Evolutionary conservation across 2,113 vertebrate species (phyloP), one percentile per base, ranked within the genome.

Genomic region (Arothron firmamentum): DNA sequence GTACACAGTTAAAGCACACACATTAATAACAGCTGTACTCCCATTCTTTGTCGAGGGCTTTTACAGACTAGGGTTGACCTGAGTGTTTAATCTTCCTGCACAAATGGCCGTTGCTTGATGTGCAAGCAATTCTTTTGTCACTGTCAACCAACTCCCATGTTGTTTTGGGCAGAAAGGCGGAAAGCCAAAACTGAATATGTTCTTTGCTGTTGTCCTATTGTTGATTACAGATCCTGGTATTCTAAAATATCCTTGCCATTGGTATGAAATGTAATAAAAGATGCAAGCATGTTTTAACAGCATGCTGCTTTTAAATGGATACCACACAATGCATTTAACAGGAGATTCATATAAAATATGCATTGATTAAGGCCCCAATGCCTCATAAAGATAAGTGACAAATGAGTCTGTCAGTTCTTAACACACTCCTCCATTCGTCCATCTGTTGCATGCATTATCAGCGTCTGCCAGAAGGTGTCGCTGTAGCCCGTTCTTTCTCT

Each of bases 1-100:
- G 81, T 87, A 59, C 68, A 51, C 45, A 81, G 78, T 84, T 79
- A 74, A 84, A 82, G 75, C 77, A 88, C 81, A 88, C 82, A 85
- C 85, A 87, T 88, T 87, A 90, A 88, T 88, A 85, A 85, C 77
- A 70, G 68, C 76, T 70, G 80, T 82, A 83, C 85, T 74, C 74
- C 62, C 80, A 75, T 85, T 80, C 80, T 79, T 74, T 70, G 71
- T 86, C 34, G 12, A 83, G 84, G 78, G 74, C 79, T 80, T 79
- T 75, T 70, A 74, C 82, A 80, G 80, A 72, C 75, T 78, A 79
- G 77, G 78, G 77, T 74, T 81, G 77, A 87, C 81, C 80, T 70
- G 51, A 65, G 63, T 72, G 79, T 88, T 83, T 87, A 82, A 87
- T 85, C 81, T 83, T 71, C 70, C 67, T 71, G 63, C 74, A 80